A percentile compares a stretch with the other conserved stretches of the same genome.
Conservation (phyloP, 1,140 invertebrate species). For the fruit fly (Drosophila melanogaster) region DNA sequence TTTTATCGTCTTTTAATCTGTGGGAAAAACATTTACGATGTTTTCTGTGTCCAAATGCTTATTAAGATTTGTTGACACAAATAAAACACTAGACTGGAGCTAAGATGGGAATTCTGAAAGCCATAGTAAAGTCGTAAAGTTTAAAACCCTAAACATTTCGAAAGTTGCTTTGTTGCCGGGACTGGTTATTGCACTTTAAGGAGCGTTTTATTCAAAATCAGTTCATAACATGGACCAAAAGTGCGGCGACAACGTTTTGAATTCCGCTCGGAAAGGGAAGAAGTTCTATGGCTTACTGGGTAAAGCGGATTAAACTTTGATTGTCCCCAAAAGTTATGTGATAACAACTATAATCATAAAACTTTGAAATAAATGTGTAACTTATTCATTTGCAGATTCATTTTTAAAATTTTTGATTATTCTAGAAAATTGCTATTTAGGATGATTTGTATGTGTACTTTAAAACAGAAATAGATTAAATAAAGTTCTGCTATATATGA, state of each 20-base stretch:
- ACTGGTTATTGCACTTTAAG: constrained; percentile 47
- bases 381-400: constrained; percentile 1
- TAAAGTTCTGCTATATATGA: fast-evolving
- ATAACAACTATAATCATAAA: constrained; percentile 10
- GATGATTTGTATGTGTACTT: not conserved
- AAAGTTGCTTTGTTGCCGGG: constrained; percentile 53
- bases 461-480: no score
- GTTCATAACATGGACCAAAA: constrained; percentile 20
- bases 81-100: constrained; percentile 38
- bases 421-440: not conserved
- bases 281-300: constrained; percentile 13
- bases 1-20: constrained; percentile 53
- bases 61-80: constrained; percentile 49
- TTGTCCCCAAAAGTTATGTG: constrained; percentile 26
- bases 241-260: constrained; percentile 19
- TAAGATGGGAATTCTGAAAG: constrained; percentile 20
- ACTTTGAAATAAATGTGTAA: not conserved
- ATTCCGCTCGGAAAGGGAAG: constrained; percentile 9
- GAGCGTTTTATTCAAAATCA: constrained; percentile 37
- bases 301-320: constrained; percentile 38
- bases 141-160: constrained; percentile 53
- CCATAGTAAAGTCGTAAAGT: constrained; percentile 66
- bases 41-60: constrained; percentile 27
- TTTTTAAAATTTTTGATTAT: not conserved
- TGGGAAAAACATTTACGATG: constrained; percentile 59